Evolutionary conservation across 1,140 invertebrate genomes (phyloP), one percentile per base, ranked within the genome.

Genomic region (Anastrepha obliqua): DNA sequence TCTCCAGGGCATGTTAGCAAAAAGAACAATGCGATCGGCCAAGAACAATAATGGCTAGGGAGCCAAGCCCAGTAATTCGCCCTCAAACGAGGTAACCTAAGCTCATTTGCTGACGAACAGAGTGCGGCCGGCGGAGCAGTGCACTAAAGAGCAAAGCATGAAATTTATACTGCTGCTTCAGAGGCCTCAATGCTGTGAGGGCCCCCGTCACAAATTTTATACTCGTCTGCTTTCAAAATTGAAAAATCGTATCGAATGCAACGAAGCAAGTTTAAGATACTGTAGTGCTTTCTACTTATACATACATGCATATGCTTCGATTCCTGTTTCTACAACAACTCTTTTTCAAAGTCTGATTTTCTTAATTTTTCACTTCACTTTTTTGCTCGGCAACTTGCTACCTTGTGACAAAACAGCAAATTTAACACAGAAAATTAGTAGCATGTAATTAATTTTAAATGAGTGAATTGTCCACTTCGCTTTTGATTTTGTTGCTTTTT

Each of bases 351-450:
- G 44, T 74, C 15, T 74, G 67, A 13, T 55, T 55, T 13, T n/a
- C 74, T 67, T 67, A 6, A 39, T 20, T 47, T 74, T 44, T 44
- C 15, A 4, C 15, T 17, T 20, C 67, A 6, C 20, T 85, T 62
- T 85, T 85, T 58, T 58, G 51, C 17, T 13, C 17, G 8, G 1
- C 9, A 65, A 86, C 58, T 58, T 65, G 62, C 58, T 11, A 20
- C 15, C 58, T 65, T 86, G 85, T 86, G 85, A 86, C 85, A 86
- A 86, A 86, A 86, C 81, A 85, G 58, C 85, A 65, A 86, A 86
- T 86, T 86, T 86, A 60, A 86, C 85, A 86, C 85, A 86, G 85
- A 86, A 86, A 86, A 86, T 86, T 60, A 62, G 85, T 86, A 62
- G 85, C 51, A 60, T 47, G 85, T 29, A 86, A 86, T 86, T 86